Evolutionary conservation across 2,888 invertebrate genomes (phyloP), one percentile per base, ranked within the genome.

Genomic region (Bembecia ichneumoniformis): DNA sequence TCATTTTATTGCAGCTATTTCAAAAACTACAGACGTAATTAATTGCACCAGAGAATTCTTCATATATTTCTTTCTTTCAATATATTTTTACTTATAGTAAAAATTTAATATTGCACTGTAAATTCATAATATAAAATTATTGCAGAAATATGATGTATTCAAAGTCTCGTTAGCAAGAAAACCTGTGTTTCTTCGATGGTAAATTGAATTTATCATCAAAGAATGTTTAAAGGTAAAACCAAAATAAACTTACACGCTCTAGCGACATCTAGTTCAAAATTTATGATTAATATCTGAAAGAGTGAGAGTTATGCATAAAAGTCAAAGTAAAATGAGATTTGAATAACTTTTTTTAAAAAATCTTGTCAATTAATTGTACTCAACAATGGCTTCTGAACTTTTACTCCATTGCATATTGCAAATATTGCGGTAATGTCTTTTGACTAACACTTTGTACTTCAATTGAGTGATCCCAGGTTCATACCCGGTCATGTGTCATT

Each of bases 31-130:
- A 65, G 36, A 51, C 43, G 9, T 52, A 52, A 50, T 47, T 49
- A 74, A 83, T 82, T 83, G 83, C 83, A 82, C 83, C 68, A 73
- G 66, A 47, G 36, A 46, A 64, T 73, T 69, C 66, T 49, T 68
- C 59, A 63, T 62, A 66, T 66, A 64, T 66, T 59, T 59, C 58
- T 58, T 58, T 51, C 52, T 52, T 57, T 57, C 49, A 28, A 58
- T 60, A 52, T 59, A 57, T 64, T 76, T 82, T 84, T 78, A 83
- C 82, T 84, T 82, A 82, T 59, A 84, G 83, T 82, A 83, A 84
- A 79, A 71, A 69, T 74, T 77, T 75, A 68, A 77, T 84, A 84
- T 84, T 84, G 84, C 84, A 84, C 84, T 77, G 84, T 74, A 67
- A 71, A 71, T 70, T 65, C 67, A 69, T 60, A 63, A 62, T 47